These are phyloP conservation scores for Lithobates pipiens DNA, from an alignment of 2,797 vertebrate species.

Conservation along the genomic window DNA sequence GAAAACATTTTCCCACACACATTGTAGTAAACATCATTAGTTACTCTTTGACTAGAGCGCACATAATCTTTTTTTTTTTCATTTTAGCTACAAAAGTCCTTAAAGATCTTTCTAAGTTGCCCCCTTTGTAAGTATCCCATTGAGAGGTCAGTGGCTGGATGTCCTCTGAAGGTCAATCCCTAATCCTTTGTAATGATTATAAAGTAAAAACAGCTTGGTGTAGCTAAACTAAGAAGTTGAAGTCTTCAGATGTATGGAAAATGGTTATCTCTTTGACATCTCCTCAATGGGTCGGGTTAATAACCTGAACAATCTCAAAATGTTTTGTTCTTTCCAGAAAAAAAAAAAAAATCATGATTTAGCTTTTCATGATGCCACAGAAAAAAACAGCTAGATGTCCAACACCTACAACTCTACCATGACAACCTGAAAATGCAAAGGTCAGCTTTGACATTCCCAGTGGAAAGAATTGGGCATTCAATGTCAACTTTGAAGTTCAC, in stretches of 20 bases:
- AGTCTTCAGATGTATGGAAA: not conserved
- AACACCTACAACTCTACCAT: conserved; percentile 11
- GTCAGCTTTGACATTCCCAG: conserved; percentile 22
- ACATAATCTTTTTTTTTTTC: no score
- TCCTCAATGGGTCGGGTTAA: conserved; percentile 16
- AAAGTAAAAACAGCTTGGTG: conserved; percentile 26
- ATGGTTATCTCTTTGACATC: conserved; percentile 14
- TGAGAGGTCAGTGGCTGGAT: conserved; percentile 29
- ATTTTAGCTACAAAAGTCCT: no score
- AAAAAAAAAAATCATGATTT: not conserved
- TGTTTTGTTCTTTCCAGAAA: conserved; percentile 1
- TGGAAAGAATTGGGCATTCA: not conserved
- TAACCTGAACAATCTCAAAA: conserved; percentile 7
- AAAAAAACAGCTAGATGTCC: not conserved
- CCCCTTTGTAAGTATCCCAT: not conserved
- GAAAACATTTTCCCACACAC: no score
- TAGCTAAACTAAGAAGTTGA: not conserved
- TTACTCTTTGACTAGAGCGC: no score
- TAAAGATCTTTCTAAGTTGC: no score
- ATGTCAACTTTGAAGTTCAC: conserved; percentile 53
- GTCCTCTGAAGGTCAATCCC: conserved; percentile 13
- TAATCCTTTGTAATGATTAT: conserved; percentile 27
- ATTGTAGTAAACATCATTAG: no score
- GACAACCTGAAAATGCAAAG: not conserved
- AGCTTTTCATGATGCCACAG: conserved; percentile 1